Evolutionary conservation across 1,140 invertebrate species (phyloP), one percentile per base, ranked within the genome.

Genomic region (Eriosoma lanigerum): DNA sequence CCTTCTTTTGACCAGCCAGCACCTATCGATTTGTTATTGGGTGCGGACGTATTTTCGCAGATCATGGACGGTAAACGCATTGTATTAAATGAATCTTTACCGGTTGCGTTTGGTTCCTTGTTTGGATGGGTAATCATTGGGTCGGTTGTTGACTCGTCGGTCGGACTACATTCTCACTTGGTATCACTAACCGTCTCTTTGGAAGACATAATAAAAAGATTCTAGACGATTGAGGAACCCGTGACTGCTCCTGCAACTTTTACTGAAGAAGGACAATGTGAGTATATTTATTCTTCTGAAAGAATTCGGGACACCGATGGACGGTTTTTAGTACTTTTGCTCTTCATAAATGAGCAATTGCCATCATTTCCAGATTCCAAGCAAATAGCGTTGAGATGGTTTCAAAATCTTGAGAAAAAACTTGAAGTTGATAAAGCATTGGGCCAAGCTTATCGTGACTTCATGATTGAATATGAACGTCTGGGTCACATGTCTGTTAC

Each of bases 11-110:
- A 62, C 10, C 32, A 0, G 0, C 29, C 58, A 1, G 46, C 46
- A 8, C 78, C 48, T 3, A 52, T 82, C 15, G 81, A 81, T 5
- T 48, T 80, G 10, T 66, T 81, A 66, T 38, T 81, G 10, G 58
- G 81, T 24, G 73, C 81, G 9, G 81, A 81, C 76, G 48, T 81
- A 0, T 75, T 76, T 44, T 3, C 68, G 1, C 13, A 52, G 5
- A 26, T 81, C 10, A 44, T 72, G 17, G n/a, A 32, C n/a, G 81
- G 68, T 32, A 24, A 38, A 29, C 66, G 21, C 19, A 26, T 75
- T 13, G 5, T 15, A 24, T 8, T 26, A 3, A n/a, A 54, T 3
- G 17, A n/a, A 8, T 38, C 19, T 32, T 75, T n/a, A n/a, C 81
- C 81, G 3, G 72, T 19, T 10, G 26, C 68, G 10, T 60, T 76